phyloP scores from a whole-genome alignment of 2,797 vertebrate species.

The Myripristis murdjan region DNA sequence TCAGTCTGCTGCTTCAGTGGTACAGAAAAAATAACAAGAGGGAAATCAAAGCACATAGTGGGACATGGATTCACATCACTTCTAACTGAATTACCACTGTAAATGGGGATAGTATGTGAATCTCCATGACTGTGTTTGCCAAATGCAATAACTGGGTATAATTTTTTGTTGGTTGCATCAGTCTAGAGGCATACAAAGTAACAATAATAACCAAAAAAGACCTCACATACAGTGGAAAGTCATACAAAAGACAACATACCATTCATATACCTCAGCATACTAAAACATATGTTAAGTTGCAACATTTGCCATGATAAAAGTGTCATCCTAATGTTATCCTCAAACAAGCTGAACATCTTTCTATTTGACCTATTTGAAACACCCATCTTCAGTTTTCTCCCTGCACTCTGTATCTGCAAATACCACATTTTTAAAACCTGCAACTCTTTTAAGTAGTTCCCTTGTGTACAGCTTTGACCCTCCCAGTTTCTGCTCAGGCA shows the following conservation, averaged over 20 bases:
- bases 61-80: conserved; percentile 46
- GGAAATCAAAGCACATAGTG: conserved; percentile 41
- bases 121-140: not conserved
- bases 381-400: not conserved
- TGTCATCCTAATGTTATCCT: too few species aligned
- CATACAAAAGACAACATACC: too few species aligned
- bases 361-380: too few species aligned
- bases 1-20: conserved; percentile 29
- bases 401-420: not conserved
- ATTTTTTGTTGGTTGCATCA: not conserved
- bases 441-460: too few species aligned
- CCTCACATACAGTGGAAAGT: too few species aligned
- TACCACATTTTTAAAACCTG: not conserved
- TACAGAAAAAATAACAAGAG: conserved; percentile 57
- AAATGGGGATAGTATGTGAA: conserved; percentile 14
- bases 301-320: not conserved
- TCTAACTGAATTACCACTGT: conserved; percentile 20
- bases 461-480: too few species aligned
- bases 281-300: not conserved
- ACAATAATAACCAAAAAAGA: too few species aligned
- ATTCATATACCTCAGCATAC: too few species aligned
- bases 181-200: not conserved
- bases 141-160: not conserved
- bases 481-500: too few species aligned
- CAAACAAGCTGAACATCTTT: too few species aligned